Evolutionary conservation across 2,888 invertebrate species (phyloP), one percentile per base, ranked within the genome.

Genomic region (Sericinus montela): DNA sequence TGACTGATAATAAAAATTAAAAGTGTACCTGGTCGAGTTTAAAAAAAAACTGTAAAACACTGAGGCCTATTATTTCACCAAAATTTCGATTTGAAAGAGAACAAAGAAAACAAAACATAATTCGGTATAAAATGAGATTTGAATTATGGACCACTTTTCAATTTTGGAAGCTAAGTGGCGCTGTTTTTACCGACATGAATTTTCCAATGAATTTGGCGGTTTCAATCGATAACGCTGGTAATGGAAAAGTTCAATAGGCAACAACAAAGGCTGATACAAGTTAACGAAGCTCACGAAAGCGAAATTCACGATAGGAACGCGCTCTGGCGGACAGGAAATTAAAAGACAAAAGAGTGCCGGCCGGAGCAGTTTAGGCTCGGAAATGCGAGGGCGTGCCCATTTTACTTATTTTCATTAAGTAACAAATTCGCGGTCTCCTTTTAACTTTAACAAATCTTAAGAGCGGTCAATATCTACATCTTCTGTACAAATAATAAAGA

Each of bases 211-310:
- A 84, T 86, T 85, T 78, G 72, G 80, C 76, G 81, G 81, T 83
- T 80, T 77, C 79, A 76, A 83, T 84, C 80, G 78, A 83, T 84
- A 75, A 76, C 67, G 72, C 73, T 62, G 68, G 79, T 87, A 86
- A 88, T 86, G 81, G 81, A 80, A 85, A 88, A 87, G 86, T 86
- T 88, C 82, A 83, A 83, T 83, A 80, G 74, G 78, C 71, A 84
- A 80, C 80, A 83, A 85, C 84, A 86, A 84, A 86, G 80, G 72
- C 67, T 70, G 81, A 80, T 79, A 84, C 78, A 85, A 86, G 81
- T 83, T 84, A 88, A 84, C 82, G 84, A 85, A 80, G 81, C 78
- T 78, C 77, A 78, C 78, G 82, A 83, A 86, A 86, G 79, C 73
- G 68, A 85, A 87, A 86, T 82, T 85, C 78, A 79, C 75, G 79